These are phyloP conservation scores for Pongo abelii DNA, from an alignment of 2,113 vertebrate genomes.

Conservation along the genomic window DNA sequence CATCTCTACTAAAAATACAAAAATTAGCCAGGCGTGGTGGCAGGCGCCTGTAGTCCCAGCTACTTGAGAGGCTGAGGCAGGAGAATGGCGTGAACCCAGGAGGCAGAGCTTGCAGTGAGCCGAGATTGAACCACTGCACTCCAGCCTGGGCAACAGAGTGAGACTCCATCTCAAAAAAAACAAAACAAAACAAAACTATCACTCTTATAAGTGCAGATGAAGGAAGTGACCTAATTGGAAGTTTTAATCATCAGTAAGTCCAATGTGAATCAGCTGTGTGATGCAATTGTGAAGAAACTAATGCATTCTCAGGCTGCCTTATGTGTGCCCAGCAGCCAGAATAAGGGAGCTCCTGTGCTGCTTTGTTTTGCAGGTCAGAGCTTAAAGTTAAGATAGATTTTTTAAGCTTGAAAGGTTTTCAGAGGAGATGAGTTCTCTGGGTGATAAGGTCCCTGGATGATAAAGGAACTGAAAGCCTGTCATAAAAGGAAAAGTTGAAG, in stretches of 20 bases:
- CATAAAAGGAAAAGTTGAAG: background rate
- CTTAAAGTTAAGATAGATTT: background rate
- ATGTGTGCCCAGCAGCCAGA: background rate
- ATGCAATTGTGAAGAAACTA: background rate
- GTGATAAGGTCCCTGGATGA: background rate
- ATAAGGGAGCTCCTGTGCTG: too few relatives aligned
- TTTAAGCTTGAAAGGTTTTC: background rate
- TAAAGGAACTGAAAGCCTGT: background rate
- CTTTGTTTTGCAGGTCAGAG: background rate
- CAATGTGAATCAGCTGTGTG: background rate
- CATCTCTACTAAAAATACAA: too few relatives aligned
- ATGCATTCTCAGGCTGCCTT: background rate
- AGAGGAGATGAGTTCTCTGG: background rate
- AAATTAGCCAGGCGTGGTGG: too few relatives aligned
- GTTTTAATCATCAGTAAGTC: background rate
- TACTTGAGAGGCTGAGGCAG: too few relatives aligned
- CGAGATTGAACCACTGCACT: too few relatives aligned
- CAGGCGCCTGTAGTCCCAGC: too few relatives aligned
- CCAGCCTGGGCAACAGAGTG: too few relatives aligned
- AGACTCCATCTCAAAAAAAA: too few relatives aligned
- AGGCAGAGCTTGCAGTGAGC: too few relatives aligned
- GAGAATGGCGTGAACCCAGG: too few relatives aligned
- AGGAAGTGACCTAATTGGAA: background rate
- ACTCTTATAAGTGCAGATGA: background rate
- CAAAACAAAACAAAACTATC: background rate